phyloP scores from a whole-genome alignment of 2,113 vertebrate species.

The Strix aluco region DNA sequence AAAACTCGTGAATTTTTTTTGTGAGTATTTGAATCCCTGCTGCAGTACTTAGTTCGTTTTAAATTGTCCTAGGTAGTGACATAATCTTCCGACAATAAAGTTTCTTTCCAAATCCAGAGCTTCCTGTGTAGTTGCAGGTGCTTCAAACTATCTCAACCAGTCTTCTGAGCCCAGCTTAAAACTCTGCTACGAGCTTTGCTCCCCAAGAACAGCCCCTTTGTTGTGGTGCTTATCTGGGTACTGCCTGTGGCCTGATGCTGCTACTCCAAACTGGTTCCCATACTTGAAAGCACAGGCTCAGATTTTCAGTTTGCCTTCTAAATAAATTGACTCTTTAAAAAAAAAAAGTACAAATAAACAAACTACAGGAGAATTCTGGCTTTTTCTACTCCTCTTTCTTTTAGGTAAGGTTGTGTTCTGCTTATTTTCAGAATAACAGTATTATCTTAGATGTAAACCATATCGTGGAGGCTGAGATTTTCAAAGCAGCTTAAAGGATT shows the following conservation, averaged over 20 bases:
- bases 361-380: background rate
- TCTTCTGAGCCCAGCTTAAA: background rate
- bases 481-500: constrained; percentile 63
- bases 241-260: background rate
- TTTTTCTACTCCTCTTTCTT: background rate
- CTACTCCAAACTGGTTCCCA: background rate
- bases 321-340: background rate
- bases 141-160: background rate
- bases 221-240: background rate
- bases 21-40: background rate
- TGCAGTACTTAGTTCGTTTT: background rate
- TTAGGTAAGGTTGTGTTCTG: background rate
- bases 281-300: background rate
- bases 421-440: constrained; percentile 3
- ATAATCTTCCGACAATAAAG: background rate
- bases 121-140: background rate
- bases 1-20: background rate
- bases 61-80: background rate
- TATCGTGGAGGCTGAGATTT: constrained; percentile 42
- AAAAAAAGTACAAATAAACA: background rate
- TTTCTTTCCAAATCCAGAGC: background rate
- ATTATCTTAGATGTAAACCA: constrained; percentile 43
- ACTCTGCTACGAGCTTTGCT: background rate
- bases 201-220: background rate
- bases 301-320: background rate